Base-by-base conservation (phyloP, 2,113 vertebrate genomes). In the Trochalopteron elliotii region DNA sequence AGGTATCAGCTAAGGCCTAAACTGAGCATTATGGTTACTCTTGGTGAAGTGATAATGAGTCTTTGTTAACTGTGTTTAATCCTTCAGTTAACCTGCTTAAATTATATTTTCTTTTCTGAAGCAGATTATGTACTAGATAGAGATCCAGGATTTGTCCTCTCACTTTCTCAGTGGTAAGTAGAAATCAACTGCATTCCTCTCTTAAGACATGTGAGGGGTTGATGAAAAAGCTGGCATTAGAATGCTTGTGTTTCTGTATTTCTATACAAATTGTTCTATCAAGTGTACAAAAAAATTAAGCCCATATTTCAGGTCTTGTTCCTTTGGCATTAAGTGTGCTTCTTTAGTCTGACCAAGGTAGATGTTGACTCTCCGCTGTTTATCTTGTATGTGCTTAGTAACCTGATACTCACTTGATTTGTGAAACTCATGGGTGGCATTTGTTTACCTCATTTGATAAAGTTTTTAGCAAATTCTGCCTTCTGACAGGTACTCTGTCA, bases 51-150 rank as follows among this genome's bases (percentile, higher is more conserved):
- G 52, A 83, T 93, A 91, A 84, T 47, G 81, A 74, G n/a, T 16
- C n/a, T 85, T 93, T 79, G 35, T 61, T 71, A 40, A 61, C 56
- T 39, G 69, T 55, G 86, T 94, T 90, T 76, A 76, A 83, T 89
- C 60, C 65, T 90, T 91, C 78, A 52, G 12, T 88, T 93, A 65
- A 85, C 65, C 50, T 77, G 15, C 19, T 94, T 92, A 86, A 93
- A 53, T 88, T 83, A 87, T 22, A 16, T 68, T 89, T 78, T 67
- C 50, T 70, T 90, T 80, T 84, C 39, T 87, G 60, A 40, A 59
- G 50, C 23, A 47, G 56, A 19, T 65, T 44, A 18, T 39, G 10
- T 21, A 39, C 67, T 74, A 57, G 78, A 30, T 9, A 33, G 42
- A 24, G 16, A 75, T 37, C 23, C 44, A 52, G n/a, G 11, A 37